Evolutionary conservation across 2,113 vertebrate genomes (phyloP).

Genomic region (Nanorana parkeri): DNA sequence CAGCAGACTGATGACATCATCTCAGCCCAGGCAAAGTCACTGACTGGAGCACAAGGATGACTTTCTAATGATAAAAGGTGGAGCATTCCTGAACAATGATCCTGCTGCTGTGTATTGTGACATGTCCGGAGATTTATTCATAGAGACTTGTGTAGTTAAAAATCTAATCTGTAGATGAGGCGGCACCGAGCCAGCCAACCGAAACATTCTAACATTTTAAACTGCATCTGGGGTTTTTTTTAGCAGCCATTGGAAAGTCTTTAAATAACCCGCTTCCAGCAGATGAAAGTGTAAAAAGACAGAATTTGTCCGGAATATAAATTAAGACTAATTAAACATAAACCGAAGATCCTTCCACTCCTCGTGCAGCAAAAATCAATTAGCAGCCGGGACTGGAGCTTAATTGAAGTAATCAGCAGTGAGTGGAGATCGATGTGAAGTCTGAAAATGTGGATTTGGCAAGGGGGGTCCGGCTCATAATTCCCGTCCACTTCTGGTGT

Average conservation of each 20-base stretch:
- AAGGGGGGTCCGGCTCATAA: slow-evolving; percentile 17
- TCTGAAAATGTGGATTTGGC: slow-evolving; percentile 37
- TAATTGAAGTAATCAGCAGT: slow-evolving; percentile 53
- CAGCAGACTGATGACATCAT: too few species aligned
- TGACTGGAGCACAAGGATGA: too few species aligned
- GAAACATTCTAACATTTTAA: too few species aligned
- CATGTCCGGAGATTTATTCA: too few species aligned
- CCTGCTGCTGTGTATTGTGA: too few species aligned
- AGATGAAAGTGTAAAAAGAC: slow-evolving; percentile 25
- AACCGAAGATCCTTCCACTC: slow-evolving; percentile 29
- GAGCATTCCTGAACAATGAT: too few species aligned
- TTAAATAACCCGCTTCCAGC: slow-evolving; percentile 25
- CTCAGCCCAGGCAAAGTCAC: too few species aligned
- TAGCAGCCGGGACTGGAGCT: slow-evolving; percentile 44
- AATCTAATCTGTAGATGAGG: too few species aligned
- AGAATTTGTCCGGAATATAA: slow-evolving; percentile 35
- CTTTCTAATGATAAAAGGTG: too few species aligned
- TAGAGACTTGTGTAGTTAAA: too few species aligned
- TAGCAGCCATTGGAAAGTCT: slow-evolving; percentile 18
- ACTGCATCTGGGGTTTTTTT: slow-evolving; percentile 44
- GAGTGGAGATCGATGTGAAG: slow-evolving; percentile 19
- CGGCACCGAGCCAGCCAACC: too few species aligned
- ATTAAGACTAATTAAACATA: slow-evolving; percentile 49
- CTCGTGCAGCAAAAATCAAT: slow-evolving; percentile 33
- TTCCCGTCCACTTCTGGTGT: slow-evolving; percentile 31